These are phyloP conservation scores for Stomatorhinus walkeri DNA, from an alignment of 2,797 vertebrate species.

Conservation along the genomic window DNA sequence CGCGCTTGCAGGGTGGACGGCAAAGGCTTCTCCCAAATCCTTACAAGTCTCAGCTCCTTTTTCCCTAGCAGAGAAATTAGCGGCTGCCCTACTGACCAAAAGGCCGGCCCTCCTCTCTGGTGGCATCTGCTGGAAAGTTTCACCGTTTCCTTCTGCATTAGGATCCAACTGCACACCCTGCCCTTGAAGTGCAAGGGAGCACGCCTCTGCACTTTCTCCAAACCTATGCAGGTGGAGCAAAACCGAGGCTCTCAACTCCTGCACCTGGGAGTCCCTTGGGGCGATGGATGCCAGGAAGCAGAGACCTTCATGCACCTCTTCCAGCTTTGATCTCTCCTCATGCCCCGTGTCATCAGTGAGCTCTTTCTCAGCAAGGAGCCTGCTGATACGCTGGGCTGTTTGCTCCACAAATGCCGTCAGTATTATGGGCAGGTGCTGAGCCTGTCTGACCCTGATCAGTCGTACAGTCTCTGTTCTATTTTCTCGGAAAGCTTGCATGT, in stretches of 20 bases:
- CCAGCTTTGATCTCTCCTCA: conserved; percentile 16
- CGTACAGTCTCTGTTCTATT: conserved; percentile 48
- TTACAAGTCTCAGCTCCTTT: conserved; percentile 51
- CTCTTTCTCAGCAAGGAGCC: conserved; percentile 21
- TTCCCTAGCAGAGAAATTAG: conserved; percentile 64
- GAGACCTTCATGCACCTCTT: conserved; percentile 40
- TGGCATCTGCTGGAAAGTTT: background rate
- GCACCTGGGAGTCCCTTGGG: conserved; percentile 47
- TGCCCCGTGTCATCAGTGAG: conserved; percentile 14
- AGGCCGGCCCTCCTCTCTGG: conserved; percentile 55
- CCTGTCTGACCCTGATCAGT: conserved; percentile 65
- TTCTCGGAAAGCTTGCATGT: conserved; percentile 64
- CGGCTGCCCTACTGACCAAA: conserved; percentile 68
- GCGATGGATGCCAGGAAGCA: conserved; percentile 65
- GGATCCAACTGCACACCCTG: conserved; percentile 22
- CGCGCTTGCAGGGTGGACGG: conserved; percentile 58
- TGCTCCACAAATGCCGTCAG: conserved; percentile 53
- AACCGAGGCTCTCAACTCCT: conserved; percentile 54
- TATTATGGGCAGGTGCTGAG: conserved; percentile 62
- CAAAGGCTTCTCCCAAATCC: conserved; percentile 74
- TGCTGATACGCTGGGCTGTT: conserved; percentile 33
- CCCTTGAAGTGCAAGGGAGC: conserved; percentile 51
- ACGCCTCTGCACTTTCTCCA: conserved; percentile 61
- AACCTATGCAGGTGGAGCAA: conserved; percentile 59
- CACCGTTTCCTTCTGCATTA: conserved; percentile 3